phyloP scores from a whole-genome alignment of 2,888 invertebrate species.

The Epinotia bilunana region DNA sequence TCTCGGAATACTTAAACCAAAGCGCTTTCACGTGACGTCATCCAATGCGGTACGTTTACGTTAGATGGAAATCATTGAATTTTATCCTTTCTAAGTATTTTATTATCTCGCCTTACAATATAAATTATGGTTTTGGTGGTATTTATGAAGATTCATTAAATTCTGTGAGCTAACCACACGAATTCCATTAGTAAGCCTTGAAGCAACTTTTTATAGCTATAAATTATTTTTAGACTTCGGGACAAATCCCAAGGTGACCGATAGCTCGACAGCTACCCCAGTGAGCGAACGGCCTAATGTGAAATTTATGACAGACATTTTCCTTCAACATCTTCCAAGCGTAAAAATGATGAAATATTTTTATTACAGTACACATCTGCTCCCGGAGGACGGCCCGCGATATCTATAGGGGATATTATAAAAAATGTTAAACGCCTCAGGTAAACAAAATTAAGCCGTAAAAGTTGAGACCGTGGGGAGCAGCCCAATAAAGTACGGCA shows the following conservation, averaged over 20 bases:
- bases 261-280: constrained; percentile 31
- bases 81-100: too few species aligned
- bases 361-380: constrained; percentile 53
- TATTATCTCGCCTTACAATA: too few species aligned
- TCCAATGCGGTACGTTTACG: too few species aligned
- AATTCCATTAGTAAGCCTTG: too few species aligned
- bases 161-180: too few species aligned
- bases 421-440: constrained; percentile 43
- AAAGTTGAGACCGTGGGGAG: constrained; percentile 36
- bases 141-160: too few species aligned
- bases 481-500: constrained; percentile 35
- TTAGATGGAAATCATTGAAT: too few species aligned
- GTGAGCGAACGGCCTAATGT: constrained; percentile 42
- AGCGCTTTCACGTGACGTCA: too few species aligned
- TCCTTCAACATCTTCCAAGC: constrained; percentile 50
- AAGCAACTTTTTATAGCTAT: background rate
- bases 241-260: constrained; percentile 36
- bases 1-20: too few species aligned
- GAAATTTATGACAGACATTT: constrained; percentile 50
- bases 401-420: constrained; percentile 43
- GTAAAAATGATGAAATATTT: constrained; percentile 53
- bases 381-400: constrained; percentile 46
- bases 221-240: background rate
- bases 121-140: too few species aligned
- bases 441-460: constrained; percentile 45